These are phyloP conservation scores for Umimayanthus chanpuru DNA, from an alignment of 92 coral and sea anemone species.

Conservation along the genomic window DNA sequence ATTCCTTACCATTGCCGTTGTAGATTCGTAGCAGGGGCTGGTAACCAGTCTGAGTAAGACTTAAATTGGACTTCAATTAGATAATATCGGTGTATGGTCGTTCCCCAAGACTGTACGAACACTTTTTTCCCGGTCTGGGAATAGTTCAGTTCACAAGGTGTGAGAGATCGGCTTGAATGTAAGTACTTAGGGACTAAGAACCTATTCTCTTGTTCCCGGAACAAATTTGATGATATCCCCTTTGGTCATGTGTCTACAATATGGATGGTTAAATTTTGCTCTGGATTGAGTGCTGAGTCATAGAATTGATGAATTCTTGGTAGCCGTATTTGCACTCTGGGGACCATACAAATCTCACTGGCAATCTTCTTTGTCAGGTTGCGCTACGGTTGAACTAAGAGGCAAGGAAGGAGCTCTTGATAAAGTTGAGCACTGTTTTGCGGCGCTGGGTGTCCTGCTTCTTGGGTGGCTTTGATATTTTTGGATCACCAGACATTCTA, in stretches of 20 bases:
- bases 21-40: slow-evolving; percentile 42
- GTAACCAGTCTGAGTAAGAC: slow-evolving; percentile 10
- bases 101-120: slow-evolving; percentile 20
- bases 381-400: too few species aligned
- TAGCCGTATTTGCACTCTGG: background rate
- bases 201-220: slow-evolving; percentile 2
- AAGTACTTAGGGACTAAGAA: background rate
- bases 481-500: too few species aligned
- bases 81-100: slow-evolving; percentile 42
- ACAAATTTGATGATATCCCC: slow-evolving; percentile 33
- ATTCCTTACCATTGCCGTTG: background rate
- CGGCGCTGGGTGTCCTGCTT: too few species aligned
- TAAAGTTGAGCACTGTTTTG: too few species aligned
- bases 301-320: slow-evolving; percentile 24
- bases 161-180: slow-evolving; percentile 24
- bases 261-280: background rate
- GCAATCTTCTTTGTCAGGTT: too few species aligned
- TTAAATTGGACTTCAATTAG: slow-evolving; percentile 4
- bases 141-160: slow-evolving; percentile 16
- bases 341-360: too few species aligned
- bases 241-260: slow-evolving; percentile 17
- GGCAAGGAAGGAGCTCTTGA: too few species aligned
- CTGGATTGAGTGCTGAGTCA: slow-evolving; percentile 2
- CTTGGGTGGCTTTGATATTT: too few species aligned
- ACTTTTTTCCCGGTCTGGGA: background rate